Percentiles rank a stretch among this genome's conserved stretches.
Evolutionary conservation across 2,113 vertebrate species (phyloP).

Genomic region (Hippopotamus amphibius): DNA sequence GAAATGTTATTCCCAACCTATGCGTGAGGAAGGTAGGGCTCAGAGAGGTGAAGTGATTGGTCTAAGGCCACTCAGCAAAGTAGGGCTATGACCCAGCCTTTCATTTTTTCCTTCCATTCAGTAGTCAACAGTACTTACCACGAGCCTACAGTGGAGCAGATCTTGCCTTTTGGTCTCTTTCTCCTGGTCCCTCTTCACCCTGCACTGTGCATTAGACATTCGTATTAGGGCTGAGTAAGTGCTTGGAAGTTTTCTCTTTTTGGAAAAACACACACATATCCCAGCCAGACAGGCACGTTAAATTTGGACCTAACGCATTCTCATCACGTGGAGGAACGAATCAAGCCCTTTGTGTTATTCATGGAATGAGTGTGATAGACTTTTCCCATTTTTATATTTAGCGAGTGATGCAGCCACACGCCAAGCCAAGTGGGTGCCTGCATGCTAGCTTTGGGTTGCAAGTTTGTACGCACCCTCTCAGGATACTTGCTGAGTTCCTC

Average conservation of each 20-base stretch:
- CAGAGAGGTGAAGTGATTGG: not conserved
- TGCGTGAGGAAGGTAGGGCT: not conserved
- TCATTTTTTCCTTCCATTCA: not conserved
- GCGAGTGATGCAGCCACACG: slow-evolving; percentile 58
- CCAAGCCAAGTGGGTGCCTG: slow-evolving; percentile 44
- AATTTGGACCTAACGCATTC: slow-evolving; percentile 78
- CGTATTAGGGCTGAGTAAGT: slow-evolving; percentile 57
- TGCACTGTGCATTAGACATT: not conserved
- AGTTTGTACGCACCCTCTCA: not conserved
- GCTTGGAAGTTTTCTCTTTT: slow-evolving; percentile 66
- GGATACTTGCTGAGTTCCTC: not conserved
- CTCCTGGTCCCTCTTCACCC: not conserved
- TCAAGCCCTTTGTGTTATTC: slow-evolving; percentile 84
- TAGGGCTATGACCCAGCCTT: fast-evolving
- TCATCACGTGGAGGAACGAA: slow-evolving; percentile 73
- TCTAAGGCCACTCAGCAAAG: not conserved
- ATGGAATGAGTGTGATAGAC: slow-evolving; percentile 73
- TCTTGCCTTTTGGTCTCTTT: not conserved
- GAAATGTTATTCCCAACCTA: no score
- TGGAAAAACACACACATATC: slow-evolving; percentile 58
- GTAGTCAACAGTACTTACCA: not conserved
- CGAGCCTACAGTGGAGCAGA: not conserved
- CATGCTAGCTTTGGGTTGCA: slow-evolving; percentile 38
- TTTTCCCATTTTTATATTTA: slow-evolving; percentile 76
- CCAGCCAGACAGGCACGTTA: slow-evolving; percentile 70